Base-by-base conservation (phyloP, 2,797 vertebrate genomes). In the Ptychadena robeensis region DNA sequence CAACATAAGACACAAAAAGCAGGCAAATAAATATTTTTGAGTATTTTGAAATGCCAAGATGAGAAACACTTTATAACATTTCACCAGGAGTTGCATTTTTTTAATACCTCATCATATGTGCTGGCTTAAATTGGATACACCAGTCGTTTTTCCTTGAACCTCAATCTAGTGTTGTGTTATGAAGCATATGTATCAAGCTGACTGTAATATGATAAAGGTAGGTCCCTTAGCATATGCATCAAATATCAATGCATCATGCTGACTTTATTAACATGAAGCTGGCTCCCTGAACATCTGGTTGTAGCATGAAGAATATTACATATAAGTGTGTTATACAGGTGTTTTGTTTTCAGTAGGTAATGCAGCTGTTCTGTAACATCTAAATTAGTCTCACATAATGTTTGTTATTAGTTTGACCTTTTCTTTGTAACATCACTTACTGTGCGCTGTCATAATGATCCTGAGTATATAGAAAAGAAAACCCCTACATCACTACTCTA, bases 191-290 rank as follows among this genome's bases (percentile, higher is more conserved):
- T 68, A 79, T 79, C 48, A 79, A 38, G 67, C 63, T 79, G 77
- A 79, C 67, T 79, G 25, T 70, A 79, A 79, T 79, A 8, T 11
- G 30, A 69, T 61, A 38, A 70, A 61, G 18, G n/a, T 61, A 28
- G 12, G 32, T 70, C 77, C 66, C 77, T 70, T 79, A 79, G 67
- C 77, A 70, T 53, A 69, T 70, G 77, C 34, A 2, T 70, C 77
- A 79, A 79, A 79, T 79, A 61, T 59, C 53, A 59, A 70, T 70
- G 34, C 34, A 79, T 61, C 27, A 70, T 28, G 32, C 25, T 79
- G 77, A 79, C 53, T 79, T 79, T 79, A 79, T 79, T 79, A 69
- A 79, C 67, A 79, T 79, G 77, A 70, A 59, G 32, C 53, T 70
- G 32, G 31, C 28, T 79, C 77, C 67, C 77, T 63, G 4, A 79